Percentiles rank a stretch among this genome's conserved stretches.
phyloP scores from a whole-genome alignment of 1,140 invertebrate species.

The Tyrophagus putrescentiae region DNA sequence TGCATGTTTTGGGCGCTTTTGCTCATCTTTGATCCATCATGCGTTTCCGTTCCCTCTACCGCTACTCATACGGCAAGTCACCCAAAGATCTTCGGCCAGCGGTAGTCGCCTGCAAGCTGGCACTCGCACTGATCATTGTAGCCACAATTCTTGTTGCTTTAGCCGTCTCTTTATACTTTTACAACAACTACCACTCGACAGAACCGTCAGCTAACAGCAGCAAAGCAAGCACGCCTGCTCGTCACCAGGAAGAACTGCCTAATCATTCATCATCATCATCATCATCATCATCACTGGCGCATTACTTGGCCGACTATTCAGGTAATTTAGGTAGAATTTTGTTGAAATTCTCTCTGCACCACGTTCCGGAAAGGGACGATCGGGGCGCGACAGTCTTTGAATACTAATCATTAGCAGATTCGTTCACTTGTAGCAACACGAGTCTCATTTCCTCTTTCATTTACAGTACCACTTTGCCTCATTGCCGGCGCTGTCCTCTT shows the following conservation, averaged over 20 bases:
- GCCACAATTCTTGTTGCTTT: neutral
- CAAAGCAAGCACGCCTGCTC: neutral
- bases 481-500: neutral
- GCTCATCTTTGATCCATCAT: no score
- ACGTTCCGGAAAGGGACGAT: no score
- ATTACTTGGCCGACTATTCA: no score
- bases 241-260: no score
- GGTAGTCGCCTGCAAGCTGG: neutral
- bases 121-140: neutral
- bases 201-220: neutral
- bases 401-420: no score
- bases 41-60: slow-evolving; percentile 6
- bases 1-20: no score
- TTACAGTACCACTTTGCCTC: neutral
- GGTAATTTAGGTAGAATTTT: no score
- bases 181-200: neutral
- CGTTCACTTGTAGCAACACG: no score
- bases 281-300: no score
- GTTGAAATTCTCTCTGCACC: no score
- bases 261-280: neutral
- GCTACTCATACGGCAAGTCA: slow-evolving; percentile 6
- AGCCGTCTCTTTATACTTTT: neutral
- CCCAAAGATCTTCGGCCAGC: slow-evolving; percentile 1
- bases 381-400: no score
- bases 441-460: neutral